Conservation (phyloP, 2,797 vertebrate species). For the Sphenopsis melanotis region DNA sequence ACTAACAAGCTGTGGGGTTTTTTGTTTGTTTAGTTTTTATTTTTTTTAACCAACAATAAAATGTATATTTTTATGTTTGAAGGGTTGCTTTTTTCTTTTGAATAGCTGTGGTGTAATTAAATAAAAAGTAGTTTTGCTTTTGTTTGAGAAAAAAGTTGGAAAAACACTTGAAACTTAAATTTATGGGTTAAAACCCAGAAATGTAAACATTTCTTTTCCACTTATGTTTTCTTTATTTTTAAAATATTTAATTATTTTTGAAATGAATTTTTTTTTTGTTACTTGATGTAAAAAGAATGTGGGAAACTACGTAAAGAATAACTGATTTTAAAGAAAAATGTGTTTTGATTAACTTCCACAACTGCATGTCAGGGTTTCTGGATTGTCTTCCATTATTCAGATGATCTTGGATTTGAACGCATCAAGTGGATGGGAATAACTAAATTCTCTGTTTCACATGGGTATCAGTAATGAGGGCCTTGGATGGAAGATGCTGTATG, state of each 20-base stretch:
- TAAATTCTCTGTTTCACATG: background rate
- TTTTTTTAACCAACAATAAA: background rate
- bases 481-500: background rate
- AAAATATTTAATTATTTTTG: background rate
- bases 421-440: background rate
- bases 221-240: background rate
- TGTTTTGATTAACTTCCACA: background rate
- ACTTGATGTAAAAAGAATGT: background rate
- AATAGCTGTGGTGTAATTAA: background rate
- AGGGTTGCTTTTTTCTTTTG: rapidly evolving
- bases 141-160: background rate
- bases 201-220: rapidly evolving
- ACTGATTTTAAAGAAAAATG: background rate
- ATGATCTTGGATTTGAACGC: background rate
- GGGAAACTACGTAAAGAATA: background rate
- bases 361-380: background rate
- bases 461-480: background rate
- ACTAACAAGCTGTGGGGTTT: background rate
- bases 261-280: background rate
- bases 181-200: background rate
- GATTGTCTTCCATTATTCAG: background rate
- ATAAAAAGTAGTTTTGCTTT: background rate
- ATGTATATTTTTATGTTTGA: background rate
- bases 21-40: background rate
- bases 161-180: background rate